These are phyloP conservation scores for Archocentrus centrarchus DNA, from an alignment of 2,113 vertebrate species.

Conservation along the genomic window DNA sequence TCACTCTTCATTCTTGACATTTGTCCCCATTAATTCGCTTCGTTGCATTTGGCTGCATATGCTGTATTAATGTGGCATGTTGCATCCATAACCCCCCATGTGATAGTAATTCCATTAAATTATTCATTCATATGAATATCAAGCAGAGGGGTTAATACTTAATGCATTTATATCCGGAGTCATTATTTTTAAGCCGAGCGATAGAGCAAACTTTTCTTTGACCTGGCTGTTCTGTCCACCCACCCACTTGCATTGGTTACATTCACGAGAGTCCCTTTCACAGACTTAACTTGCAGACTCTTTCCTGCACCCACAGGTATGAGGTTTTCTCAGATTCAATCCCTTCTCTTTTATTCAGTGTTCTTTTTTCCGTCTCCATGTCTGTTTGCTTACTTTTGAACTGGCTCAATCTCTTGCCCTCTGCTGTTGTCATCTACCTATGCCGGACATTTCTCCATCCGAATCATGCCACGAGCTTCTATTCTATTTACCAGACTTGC, in stretches of 20 bases:
- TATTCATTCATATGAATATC: slow-evolving; percentile 7
- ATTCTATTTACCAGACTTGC: not conserved
- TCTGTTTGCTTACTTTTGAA: slow-evolving; percentile 14
- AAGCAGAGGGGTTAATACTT: slow-evolving; percentile 6
- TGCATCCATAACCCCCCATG: slow-evolving; percentile 9
- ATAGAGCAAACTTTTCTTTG: not conserved
- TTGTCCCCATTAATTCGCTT: slow-evolving; percentile 14
- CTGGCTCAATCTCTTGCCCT: not conserved
- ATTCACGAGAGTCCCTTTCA: slow-evolving; percentile 6
- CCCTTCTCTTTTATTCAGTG: slow-evolving; percentile 32
- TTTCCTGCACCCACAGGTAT: slow-evolving; percentile 8
- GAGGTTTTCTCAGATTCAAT: slow-evolving; percentile 35
- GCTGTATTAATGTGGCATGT: not conserved
- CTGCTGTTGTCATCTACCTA: not conserved
- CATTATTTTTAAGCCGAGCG: not conserved
- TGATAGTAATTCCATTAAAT: slow-evolving; percentile 1
- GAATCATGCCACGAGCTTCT: not conserved
- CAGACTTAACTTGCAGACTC: slow-evolving; percentile 11
- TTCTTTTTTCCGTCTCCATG: not conserved
- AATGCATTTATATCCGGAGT: slow-evolving; percentile 6
- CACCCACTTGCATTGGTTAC: not conserved
- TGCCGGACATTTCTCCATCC: not conserved
- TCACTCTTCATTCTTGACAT: slow-evolving; percentile 9
- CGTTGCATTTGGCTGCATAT: not conserved
- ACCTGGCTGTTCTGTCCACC: not conserved